These are phyloP conservation scores for Patiria pectinifera DNA, from an alignment of 53 echinoderm and acorn worm species.

Conservation along the genomic window DNA sequence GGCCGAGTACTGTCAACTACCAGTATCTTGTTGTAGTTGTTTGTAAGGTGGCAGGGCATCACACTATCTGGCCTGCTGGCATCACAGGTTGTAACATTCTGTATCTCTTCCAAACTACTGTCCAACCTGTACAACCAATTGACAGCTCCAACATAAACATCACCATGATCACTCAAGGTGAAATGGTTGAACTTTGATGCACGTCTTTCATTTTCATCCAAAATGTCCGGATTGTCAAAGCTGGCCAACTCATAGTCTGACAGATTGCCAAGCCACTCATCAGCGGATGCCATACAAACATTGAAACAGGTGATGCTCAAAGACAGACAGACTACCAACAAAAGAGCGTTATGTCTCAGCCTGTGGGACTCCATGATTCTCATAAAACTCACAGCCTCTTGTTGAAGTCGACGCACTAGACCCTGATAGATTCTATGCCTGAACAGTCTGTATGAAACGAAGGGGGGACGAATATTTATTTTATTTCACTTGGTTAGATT, in stretches of 20 bases:
- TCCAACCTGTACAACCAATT: constrained; percentile 51
- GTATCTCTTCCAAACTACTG: constrained; percentile 5
- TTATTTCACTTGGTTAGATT: too few relatives aligned
- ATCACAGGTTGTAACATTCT: constrained; percentile 9
- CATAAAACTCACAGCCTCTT: background rate
- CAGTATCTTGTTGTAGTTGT: constrained; percentile 72
- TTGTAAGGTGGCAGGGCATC: background rate
- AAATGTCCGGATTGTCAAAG: constrained; percentile 26
- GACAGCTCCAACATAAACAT: constrained; percentile 55
- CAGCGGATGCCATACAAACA: constrained; percentile 10
- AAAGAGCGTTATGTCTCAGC: background rate
- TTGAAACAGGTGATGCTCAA: background rate
- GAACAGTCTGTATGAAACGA: background rate
- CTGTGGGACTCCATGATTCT: background rate
- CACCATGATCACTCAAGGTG: constrained; percentile 13
- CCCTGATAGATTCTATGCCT: background rate
- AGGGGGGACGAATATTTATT: too few relatives aligned
- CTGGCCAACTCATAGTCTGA: constrained; percentile 41
- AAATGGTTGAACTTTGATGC: constrained; percentile 26
- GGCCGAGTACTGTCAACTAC: constrained; percentile 35
- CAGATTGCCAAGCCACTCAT: constrained; percentile 35
- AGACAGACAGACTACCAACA: background rate
- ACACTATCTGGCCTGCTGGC: background rate
- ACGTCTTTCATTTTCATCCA: background rate
- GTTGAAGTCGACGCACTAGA: background rate